phyloP scores from a whole-genome alignment of 2,113 vertebrate genomes.

The Protobothrops flavoviridis region DNA sequence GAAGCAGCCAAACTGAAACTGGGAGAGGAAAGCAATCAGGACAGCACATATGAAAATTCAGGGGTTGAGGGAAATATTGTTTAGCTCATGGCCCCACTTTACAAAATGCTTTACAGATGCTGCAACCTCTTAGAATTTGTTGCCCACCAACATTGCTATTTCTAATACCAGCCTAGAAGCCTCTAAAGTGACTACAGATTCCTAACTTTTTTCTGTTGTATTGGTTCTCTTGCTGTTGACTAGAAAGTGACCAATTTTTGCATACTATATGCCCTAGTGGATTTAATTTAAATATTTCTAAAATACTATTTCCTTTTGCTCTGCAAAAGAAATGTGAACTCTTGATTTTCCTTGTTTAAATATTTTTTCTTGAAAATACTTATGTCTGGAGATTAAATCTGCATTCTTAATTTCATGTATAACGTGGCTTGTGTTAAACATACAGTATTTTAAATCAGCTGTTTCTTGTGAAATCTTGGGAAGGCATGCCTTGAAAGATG shows the following conservation, averaged over 20 bases:
- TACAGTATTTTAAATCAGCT: not conserved
- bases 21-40: not conserved
- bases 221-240: not conserved
- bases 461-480: not conserved
- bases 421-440: not conserved
- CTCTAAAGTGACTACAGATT: not conserved
- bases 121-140: too few relatives aligned
- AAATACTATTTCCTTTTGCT: not conserved
- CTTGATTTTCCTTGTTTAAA: not conserved
- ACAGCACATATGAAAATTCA: not conserved
- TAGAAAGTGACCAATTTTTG: not conserved
- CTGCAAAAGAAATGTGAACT: not conserved
- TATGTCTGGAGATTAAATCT: not conserved
- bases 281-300: not conserved
- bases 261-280: not conserved
- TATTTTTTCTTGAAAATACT: not conserved
- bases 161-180: not conserved
- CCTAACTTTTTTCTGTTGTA: not conserved
- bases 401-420: not conserved
- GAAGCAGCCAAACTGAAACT: not conserved
- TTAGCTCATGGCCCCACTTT: not conserved
- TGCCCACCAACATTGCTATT: not conserved
- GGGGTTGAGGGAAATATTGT: not conserved
- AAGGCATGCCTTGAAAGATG: not conserved
- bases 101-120: not conserved